phyloP scores from a whole-genome alignment of 2,797 vertebrate species.

The Vultur gryphus region DNA sequence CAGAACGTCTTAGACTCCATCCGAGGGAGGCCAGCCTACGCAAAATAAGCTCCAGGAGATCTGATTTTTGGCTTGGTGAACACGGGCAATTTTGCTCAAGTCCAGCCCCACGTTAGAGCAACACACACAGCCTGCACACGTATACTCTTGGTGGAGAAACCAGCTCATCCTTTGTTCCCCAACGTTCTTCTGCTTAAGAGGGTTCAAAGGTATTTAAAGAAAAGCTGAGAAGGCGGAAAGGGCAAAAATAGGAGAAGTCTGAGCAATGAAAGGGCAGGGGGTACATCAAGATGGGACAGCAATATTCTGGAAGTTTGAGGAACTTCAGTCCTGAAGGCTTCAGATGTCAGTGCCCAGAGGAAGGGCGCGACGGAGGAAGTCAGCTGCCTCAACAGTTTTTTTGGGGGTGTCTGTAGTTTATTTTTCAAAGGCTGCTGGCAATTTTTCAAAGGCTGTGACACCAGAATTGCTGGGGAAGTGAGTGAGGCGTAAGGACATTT shows the following conservation, averaged over 20 bases:
- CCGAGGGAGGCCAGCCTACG: neutral
- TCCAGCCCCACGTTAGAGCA: accelerated
- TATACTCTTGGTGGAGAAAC: neutral
- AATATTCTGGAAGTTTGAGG: neutral
- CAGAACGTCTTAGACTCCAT: neutral
- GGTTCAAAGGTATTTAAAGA: neutral
- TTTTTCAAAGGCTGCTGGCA: neutral
- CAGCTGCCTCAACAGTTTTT: neutral
- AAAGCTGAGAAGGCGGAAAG: conserved; percentile 16
- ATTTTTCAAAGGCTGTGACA: neutral
- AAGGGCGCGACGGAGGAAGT: neutral
- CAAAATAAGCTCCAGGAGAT: neutral
- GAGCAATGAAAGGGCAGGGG: neutral
- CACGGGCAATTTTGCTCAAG: neutral
- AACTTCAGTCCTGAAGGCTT: conserved; percentile 6
- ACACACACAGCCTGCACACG: no score
- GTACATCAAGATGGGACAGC: neutral
- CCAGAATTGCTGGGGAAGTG: neutral
- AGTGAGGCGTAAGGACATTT: neutral
- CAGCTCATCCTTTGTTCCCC: neutral
- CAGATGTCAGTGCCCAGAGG: neutral
- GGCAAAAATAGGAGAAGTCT: conserved; percentile 22
- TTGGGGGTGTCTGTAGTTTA: neutral
- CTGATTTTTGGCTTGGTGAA: neutral
- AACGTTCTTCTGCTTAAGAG: neutral